A percentile compares a stretch with the other conserved stretches of the same genome.
Conservation (phyloP, 2,888 invertebrate species). For the Muscina levida region DNA sequence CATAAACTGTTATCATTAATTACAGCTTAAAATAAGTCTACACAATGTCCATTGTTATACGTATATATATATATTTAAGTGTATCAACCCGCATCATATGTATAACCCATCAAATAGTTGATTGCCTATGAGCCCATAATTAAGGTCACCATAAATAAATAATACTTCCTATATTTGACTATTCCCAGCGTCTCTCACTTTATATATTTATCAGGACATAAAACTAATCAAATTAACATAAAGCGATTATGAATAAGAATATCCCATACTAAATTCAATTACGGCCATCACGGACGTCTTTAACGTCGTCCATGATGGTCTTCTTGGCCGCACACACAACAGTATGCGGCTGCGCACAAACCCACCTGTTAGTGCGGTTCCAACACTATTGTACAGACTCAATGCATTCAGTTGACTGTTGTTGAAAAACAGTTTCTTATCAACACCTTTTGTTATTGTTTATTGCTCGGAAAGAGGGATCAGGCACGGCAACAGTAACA, state of each 20-base stretch:
- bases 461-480: slow-evolving; percentile 11
- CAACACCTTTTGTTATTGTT: slow-evolving; percentile 61
- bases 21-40: no score
- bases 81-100: no score
- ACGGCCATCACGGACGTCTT: slow-evolving; percentile 23
- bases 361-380: slow-evolving; percentile 33
- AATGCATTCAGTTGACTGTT: not conserved
- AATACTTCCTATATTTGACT: no score
- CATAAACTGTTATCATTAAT: no score
- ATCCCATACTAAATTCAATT: slow-evolving; percentile 55
- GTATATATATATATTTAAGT: no score
- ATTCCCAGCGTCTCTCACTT: slow-evolving; percentile 6
- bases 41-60: no score
- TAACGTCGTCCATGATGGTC: not conserved
- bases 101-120: no score
- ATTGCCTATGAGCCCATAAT: no score
- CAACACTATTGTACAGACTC: slow-evolving; percentile 10
- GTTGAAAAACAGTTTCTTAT: slow-evolving; percentile 54
- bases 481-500: slow-evolving; percentile 27
- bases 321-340: slow-evolving; percentile 14
- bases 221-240: slow-evolving; percentile 53
- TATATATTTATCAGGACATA: slow-evolving; percentile 54
- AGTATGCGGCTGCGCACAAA: not conserved
- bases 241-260: slow-evolving; percentile 57
- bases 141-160: no score